Evolutionary conservation across 92 coral and sea anemone species (phyloP), one percentile per base, ranked within the genome.

Genomic region (Anthopleura xanthogrammica): DNA sequence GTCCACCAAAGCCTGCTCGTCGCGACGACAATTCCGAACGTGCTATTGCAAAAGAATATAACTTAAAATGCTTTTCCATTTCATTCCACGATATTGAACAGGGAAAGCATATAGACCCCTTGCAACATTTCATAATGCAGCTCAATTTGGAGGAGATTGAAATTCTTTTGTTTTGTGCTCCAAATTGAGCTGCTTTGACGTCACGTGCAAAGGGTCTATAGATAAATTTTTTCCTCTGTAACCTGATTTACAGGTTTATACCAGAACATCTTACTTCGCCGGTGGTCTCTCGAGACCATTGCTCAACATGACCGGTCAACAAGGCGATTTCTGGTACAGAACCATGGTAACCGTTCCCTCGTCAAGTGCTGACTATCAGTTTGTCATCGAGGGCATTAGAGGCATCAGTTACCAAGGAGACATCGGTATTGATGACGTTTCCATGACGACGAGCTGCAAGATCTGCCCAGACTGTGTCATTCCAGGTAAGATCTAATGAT

Each of bases 301-400:
- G 60, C 77, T 94, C 60, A 96, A 96, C 86, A 81, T 87, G 66
- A 92, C 99, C 5, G 97, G 95, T 52, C 66, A 80, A 43, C 97
- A 94, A 76, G 98, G 95, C 8, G 98, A 95, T 84, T 95, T 93
- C 93, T 95, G 98, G 98, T 91, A 89, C 72, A 91, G 93, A 11
- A 93, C 88, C 48, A 83, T 91, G 41, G 93, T 93, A 52, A 85
- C 73, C 16, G 90, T 92, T 19, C 91, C 90, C 5, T 82, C 85
- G 40, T 77, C 86, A 1, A 88, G 77, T 24, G 79, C 87, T 23
- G 99, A 96, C 80, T 96, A 82, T 87, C 98, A 96, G 88, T 87
- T 96, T 76, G 99, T 96, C 50, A 92, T 96, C 58, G 98, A 94
- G 85, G 99, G 98, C 16, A 76, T 94, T 52, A 87, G 99, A 71